Percentiles rank a stretch among this genome's conserved stretches.
Conservation (phyloP, 1,140 invertebrate genomes). For the Cotesia vestalis region DNA sequence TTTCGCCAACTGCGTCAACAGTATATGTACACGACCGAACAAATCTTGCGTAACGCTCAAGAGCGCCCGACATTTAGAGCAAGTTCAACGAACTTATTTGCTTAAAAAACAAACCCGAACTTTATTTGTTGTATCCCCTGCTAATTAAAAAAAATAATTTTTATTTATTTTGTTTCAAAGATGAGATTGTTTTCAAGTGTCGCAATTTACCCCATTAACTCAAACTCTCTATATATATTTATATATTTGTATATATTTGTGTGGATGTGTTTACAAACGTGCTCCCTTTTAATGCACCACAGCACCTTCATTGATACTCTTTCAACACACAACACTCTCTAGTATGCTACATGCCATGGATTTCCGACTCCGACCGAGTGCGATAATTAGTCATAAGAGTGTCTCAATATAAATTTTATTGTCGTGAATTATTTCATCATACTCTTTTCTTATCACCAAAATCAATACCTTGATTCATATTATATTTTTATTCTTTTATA, state of each 20-base stretch:
- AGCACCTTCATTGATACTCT: constrained; percentile 28
- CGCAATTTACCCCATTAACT: constrained; percentile 55
- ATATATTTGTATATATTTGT: too few species aligned
- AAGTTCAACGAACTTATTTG: constrained; percentile 15
- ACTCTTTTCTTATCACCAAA: too few species aligned
- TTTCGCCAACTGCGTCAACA: too few species aligned
- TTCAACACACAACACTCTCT: too few species aligned
- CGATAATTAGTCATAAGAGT: constrained; percentile 57
- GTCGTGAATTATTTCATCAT: too few species aligned
- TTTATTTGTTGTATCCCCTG: neutral
- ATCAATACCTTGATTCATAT: too few species aligned
- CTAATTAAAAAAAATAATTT: neutral
- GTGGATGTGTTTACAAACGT: neutral
- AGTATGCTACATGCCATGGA: too few species aligned
- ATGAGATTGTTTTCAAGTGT: constrained; percentile 46
- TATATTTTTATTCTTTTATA: too few species aligned
- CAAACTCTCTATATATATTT: too few species aligned
- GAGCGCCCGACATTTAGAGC: constrained; percentile 8
- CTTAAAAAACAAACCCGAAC: neutral
- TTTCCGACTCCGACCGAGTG: constrained; percentile 42
- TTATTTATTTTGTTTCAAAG: too few species aligned
- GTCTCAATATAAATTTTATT: constrained; percentile 38
- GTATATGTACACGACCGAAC: too few species aligned
- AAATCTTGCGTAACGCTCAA: constrained; percentile 16
- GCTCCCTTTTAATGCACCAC: constrained; percentile 40